Conservation (phyloP, 2,888 invertebrate genomes). For the Coecobrya sp. region DNA sequence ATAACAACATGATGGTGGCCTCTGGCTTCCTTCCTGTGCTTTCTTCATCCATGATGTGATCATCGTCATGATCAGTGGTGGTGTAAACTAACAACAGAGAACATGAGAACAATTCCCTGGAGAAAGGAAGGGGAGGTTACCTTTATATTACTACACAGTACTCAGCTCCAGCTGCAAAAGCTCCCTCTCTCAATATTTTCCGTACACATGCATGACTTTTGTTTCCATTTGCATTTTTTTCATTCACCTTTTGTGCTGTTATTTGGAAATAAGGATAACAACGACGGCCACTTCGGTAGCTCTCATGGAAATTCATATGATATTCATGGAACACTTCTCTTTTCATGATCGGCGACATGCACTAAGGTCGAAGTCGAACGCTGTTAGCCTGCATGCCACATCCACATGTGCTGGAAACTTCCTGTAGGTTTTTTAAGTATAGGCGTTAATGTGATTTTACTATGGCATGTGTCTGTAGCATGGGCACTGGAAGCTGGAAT, state of each 20-base stretch:
- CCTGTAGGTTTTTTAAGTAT: neutral
- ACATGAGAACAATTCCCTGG: constrained; percentile 1
- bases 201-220: neutral
- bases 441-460: neutral
- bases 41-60: neutral
- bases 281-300: neutral
- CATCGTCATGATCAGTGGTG: neutral
- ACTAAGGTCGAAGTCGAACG: neutral
- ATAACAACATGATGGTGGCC: neutral
- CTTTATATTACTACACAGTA: neutral
- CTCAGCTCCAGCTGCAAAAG: neutral
- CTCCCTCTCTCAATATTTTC: neutral
- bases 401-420: no score
- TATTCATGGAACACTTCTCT: constrained; percentile 22
- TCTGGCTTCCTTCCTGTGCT: constrained; percentile 26
- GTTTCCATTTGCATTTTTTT: neutral
- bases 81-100: neutral
- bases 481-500: neutral
- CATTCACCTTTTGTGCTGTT: neutral
- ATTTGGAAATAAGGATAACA: neutral
- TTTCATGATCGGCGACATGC: constrained; percentile 16
- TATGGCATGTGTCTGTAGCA: neutral
- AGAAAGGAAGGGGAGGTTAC: constrained; percentile 21
- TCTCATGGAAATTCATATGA: neutral
- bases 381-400: neutral